Conservation (phyloP, 2,113 vertebrate species). For the Pelecanus crispus region DNA sequence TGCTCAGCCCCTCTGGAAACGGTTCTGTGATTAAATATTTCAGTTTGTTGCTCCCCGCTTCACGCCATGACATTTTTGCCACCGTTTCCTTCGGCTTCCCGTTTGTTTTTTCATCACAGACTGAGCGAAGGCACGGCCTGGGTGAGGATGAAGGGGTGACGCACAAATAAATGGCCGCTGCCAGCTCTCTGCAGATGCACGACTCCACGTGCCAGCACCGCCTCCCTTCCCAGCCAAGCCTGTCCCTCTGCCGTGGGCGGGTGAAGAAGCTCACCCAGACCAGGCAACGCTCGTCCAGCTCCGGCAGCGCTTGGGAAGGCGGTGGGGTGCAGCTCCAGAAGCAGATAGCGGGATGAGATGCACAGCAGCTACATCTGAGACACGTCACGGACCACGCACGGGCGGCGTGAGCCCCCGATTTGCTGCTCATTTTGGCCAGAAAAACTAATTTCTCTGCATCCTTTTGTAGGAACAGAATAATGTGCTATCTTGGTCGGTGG, state of each 20-base stretch:
- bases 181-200: neutral
- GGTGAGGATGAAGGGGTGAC: neutral
- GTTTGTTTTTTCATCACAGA: rapidly evolving
- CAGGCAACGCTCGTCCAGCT: neutral
- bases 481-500: neutral
- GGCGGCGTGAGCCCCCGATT: rapidly evolving
- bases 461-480: neutral
- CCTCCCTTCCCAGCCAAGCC: neutral
- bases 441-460: neutral
- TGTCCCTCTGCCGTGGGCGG: rapidly evolving
- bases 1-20: neutral
- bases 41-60: neutral
- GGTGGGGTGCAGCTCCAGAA: neutral
- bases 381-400: rapidly evolving
- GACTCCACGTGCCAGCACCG: rapidly evolving
- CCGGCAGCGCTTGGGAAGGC: rapidly evolving
- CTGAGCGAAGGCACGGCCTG: neutral
- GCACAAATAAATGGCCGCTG: rapidly evolving
- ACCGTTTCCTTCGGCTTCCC: rapidly evolving
- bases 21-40: neutral
- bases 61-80: neutral
- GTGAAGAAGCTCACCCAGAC: neutral
- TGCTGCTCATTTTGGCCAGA: neutral
- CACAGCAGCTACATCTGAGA: rapidly evolving
- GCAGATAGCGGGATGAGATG: rapidly evolving